These are phyloP conservation scores for Piscicola geometra DNA, from an alignment of 2,888 invertebrate genomes.

Conservation along the genomic window DNA sequence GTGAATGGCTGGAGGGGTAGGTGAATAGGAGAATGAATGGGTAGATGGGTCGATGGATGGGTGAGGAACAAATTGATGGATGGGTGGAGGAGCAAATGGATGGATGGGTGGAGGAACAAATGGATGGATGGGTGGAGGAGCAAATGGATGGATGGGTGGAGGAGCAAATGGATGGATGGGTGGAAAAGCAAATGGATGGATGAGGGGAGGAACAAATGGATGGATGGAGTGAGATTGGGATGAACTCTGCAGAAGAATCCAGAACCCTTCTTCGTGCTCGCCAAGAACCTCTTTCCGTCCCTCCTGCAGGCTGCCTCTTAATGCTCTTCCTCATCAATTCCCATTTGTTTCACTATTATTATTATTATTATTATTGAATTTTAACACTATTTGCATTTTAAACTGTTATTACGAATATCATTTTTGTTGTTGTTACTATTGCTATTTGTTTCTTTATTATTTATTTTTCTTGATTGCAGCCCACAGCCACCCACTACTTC, in stretches of 20 bases:
- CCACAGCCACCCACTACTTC: slow-evolving; percentile 86
- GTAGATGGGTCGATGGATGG: background rate
- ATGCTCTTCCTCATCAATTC: too few species aligned
- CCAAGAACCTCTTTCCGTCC: slow-evolving; percentile 82
- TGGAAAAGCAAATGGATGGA: background rate
- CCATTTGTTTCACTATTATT: background rate
- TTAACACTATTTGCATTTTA: background rate
- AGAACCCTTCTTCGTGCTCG: slow-evolving; percentile 83
- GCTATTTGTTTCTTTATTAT: slow-evolving; percentile 11
- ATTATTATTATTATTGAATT: background rate
- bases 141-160: background rate
- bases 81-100: too few species aligned
- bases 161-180: background rate
- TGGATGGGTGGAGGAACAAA: background rate
- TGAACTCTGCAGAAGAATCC: slow-evolving; percentile 63
- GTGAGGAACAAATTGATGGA: too few species aligned
- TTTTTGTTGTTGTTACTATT: background rate
- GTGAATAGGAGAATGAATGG: background rate
- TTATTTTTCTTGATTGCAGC: slow-evolving; percentile 55
- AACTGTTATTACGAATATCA: background rate
- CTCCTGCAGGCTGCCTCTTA: slow-evolving; percentile 62
- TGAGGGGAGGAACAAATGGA: background rate
- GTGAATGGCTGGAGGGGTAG: background rate
- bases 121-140: background rate
- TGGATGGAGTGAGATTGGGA: background rate